Base-by-base conservation (phyloP, 2,113 vertebrate species). In the Heliornis fulica region DNA sequence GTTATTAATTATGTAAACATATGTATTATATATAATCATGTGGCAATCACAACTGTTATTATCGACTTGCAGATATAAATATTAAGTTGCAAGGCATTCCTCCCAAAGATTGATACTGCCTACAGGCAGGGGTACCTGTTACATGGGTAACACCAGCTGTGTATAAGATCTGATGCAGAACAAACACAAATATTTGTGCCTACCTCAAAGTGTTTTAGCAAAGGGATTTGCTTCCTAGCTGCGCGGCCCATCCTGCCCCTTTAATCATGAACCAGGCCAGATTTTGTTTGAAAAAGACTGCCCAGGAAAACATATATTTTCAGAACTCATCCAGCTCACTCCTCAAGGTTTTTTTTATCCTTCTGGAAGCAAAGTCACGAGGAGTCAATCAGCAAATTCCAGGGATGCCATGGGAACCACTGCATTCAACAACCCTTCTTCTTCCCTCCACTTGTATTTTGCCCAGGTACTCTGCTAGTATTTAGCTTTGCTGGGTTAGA, bases 1-100 rank as follows among this genome's bases (percentile, higher is more conserved):
- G 68, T 56, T 90, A 87, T 80, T 83, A 93, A 75, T 93, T 91
- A 59, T 54, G 68, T 93, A 93, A 95, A 93, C 60, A 88, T 40
- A 78, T 7, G n/a, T 51, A 85, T 92, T 74, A 86, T 15, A 3
- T 86, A 59, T 85, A 94, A 95, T 77, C 1, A 7, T 76, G 59
- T 85, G 61, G 53, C 93, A 91, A 79, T 96, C 81, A 89, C 57
- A 84, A 70, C 51, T 57, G 77, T 61, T 66, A 71, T 94, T 84
- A 96, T 79, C 23, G 28, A 32, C 70, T 96, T 80, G 56, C 36
- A 83, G 2, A 10, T 60, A 75, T 9, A 84, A 88, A 87, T 89
- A 93, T 94, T 72, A 76, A 69, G 91, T 76, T 22, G 43, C 31
- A 72, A 93, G 32, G 12, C 36, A 57, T 76, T 76, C 15, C 45